Percentiles rank a stretch among this genome's conserved stretches.
phyloP scores from a whole-genome alignment of 2,113 vertebrate genomes.

The Centropristis striata region DNA sequence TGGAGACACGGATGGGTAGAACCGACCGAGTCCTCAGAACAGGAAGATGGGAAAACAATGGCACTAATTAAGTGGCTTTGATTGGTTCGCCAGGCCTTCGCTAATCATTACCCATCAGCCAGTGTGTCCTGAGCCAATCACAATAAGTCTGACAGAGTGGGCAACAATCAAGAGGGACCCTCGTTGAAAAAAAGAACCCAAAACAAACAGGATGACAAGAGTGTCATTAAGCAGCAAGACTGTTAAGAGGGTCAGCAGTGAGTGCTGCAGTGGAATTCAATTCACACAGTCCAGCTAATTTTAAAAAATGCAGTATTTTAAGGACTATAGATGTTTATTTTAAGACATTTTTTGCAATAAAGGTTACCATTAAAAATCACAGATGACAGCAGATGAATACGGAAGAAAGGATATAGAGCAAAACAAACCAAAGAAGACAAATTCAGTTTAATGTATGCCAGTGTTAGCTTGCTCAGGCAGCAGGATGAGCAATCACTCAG shows the following conservation, averaged over 20 bases:
- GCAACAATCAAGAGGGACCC: slow-evolving; percentile 28
- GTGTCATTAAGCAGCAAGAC: not conserved
- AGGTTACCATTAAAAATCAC: not conserved
- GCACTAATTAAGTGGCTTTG: slow-evolving; percentile 59
- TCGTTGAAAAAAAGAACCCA: slow-evolving; percentile 1
- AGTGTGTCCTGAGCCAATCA: slow-evolving; percentile 33
- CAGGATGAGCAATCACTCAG: slow-evolving; percentile 30
- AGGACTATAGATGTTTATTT: not conserved
- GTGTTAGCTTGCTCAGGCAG: slow-evolving; percentile 2
- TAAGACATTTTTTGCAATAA: not conserved
- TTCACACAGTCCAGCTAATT: not conserved
- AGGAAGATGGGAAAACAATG: slow-evolving; percentile 42
- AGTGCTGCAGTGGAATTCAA: not conserved
- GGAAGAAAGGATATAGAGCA: not conserved
- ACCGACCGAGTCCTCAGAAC: slow-evolving; percentile 17
- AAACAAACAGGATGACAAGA: not conserved
- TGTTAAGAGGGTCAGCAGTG: slow-evolving; percentile 19
- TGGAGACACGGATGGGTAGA: slow-evolving; percentile 16
- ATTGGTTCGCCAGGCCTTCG: slow-evolving; percentile 34
- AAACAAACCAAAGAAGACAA: not conserved
- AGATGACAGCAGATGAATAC: not conserved
- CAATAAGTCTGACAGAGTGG: slow-evolving; percentile 9
- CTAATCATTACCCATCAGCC: slow-evolving; percentile 49
- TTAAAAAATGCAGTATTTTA: not conserved
- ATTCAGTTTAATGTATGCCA: not conserved